Conservation (phyloP, 2,113 vertebrate species). For the Mesitornis unicolor region DNA sequence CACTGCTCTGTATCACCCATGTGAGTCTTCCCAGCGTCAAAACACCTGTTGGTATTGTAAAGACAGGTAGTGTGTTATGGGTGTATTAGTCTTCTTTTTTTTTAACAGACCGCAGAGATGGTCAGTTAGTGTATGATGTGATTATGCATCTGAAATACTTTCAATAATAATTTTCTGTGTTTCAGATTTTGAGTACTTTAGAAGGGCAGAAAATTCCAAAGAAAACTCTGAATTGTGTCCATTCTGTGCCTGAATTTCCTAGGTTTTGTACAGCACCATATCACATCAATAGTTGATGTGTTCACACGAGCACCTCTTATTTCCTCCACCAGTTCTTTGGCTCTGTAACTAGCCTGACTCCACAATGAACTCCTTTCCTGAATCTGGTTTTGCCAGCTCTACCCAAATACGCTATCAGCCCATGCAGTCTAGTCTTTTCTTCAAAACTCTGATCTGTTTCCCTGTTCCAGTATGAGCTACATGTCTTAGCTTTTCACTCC, state of each 20-base stretch:
- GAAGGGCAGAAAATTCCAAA: not conserved
- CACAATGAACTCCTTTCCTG: not conserved
- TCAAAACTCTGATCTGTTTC: not conserved
- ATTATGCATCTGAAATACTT: not conserved
- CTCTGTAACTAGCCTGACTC: not conserved
- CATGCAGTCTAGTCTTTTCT: not conserved
- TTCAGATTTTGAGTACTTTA: not conserved
- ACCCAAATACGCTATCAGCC: not conserved
- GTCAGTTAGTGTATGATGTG: not conserved
- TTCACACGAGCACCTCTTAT: not conserved
- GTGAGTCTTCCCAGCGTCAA: not conserved
- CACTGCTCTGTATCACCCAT: not conserved
- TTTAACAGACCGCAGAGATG: not conserved
- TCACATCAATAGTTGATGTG: not conserved
- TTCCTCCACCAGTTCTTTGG: not conserved
- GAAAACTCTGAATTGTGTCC: not conserved
- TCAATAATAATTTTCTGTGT: not conserved
- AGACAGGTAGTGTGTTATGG: not conserved
- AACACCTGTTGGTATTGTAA: not conserved
- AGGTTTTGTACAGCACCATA: not conserved
- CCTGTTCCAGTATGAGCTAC: not conserved
- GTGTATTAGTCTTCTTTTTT: not conserved
- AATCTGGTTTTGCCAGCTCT: not conserved
- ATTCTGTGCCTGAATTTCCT: not conserved
- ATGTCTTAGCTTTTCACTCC: not conserved